These are phyloP conservation scores for Pogonognathellus flavescens DNA, from an alignment of 1,140 invertebrate species.

Conservation along the genomic window DNA sequence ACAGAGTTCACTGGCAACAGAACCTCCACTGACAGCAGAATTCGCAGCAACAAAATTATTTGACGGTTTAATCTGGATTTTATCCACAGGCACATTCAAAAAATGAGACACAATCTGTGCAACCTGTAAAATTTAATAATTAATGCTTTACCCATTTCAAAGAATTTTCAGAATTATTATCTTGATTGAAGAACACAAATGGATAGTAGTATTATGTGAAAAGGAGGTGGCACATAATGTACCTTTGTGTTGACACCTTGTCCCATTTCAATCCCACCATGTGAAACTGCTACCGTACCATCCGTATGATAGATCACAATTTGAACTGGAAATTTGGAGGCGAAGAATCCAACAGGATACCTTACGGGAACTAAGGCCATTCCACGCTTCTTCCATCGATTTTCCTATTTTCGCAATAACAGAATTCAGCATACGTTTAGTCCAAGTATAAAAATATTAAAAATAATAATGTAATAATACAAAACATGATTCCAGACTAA, in stretches of 20 bases:
- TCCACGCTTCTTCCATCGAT: slow-evolving; percentile 74
- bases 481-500: too few species aligned
- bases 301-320: slow-evolving; percentile 76
- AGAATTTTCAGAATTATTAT: too few species aligned
- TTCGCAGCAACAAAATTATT: slow-evolving; percentile 77
- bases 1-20: slow-evolving; percentile 79
- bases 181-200: too few species aligned
- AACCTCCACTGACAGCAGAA: slow-evolving; percentile 78
- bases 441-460: too few species aligned
- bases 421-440: too few species aligned
- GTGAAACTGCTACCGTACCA: slow-evolving; percentile 75
- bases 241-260: slow-evolving; percentile 79
- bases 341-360: slow-evolving; percentile 70
- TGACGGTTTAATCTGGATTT: slow-evolving; percentile 77
- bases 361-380: slow-evolving; percentile 72
- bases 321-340: slow-evolving; percentile 69
- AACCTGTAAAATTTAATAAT: slow-evolving; percentile 75
- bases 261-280: slow-evolving; percentile 77
- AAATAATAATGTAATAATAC: too few species aligned
- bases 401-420: too few species aligned
- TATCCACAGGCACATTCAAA: slow-evolving; percentile 79
- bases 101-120: slow-evolving; percentile 83
- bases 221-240: too few species aligned
- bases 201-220: too few species aligned
- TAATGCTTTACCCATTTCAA: too few species aligned